Evolutionary conservation across 2,113 vertebrate species (phyloP).

Genomic region (Varanus komodoensis): DNA sequence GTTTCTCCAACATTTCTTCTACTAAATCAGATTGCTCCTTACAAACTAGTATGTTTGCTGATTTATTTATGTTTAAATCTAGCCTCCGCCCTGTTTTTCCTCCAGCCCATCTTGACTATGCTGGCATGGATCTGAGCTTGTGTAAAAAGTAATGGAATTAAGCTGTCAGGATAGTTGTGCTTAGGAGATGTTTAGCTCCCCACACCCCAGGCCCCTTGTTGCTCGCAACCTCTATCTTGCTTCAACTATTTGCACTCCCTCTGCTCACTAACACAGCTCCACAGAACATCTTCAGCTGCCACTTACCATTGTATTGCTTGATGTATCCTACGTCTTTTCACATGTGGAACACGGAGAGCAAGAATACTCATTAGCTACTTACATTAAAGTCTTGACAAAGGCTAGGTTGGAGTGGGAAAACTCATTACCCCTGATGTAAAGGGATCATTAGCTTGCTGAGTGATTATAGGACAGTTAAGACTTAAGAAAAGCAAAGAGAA

Average conservation of each 20-base stretch:
- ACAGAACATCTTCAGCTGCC: constrained; percentile 50
- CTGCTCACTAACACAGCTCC: constrained; percentile 44
- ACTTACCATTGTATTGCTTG: constrained; percentile 56
- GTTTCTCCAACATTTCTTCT: too few species aligned
- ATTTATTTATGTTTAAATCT: neutral
- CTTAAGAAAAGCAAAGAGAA: constrained; percentile 45
- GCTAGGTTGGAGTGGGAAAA: constrained; percentile 71
- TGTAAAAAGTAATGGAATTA: constrained; percentile 46
- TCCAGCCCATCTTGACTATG: constrained; percentile 36
- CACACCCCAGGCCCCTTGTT: neutral
- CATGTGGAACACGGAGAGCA: constrained; percentile 60
- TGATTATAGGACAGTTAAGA: constrained; percentile 46
- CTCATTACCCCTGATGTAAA: constrained; percentile 76
- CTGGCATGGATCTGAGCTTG: constrained; percentile 8
- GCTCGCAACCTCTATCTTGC: constrained; percentile 55
- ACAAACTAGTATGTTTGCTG: constrained; percentile 47
- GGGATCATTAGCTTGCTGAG: constrained; percentile 72
- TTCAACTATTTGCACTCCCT: constrained; percentile 33
- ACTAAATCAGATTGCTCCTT: constrained; percentile 60
- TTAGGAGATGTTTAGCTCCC: constrained; percentile 42
- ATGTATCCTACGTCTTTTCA: constrained; percentile 50
- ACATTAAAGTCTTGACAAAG: constrained; percentile 69
- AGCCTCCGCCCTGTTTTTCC: constrained; percentile 15
- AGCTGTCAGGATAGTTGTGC: constrained; percentile 56
- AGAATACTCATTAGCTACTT: constrained; percentile 70